phyloP scores from a whole-genome alignment of 2,797 vertebrate genomes.

The Gallinago solitaria region DNA sequence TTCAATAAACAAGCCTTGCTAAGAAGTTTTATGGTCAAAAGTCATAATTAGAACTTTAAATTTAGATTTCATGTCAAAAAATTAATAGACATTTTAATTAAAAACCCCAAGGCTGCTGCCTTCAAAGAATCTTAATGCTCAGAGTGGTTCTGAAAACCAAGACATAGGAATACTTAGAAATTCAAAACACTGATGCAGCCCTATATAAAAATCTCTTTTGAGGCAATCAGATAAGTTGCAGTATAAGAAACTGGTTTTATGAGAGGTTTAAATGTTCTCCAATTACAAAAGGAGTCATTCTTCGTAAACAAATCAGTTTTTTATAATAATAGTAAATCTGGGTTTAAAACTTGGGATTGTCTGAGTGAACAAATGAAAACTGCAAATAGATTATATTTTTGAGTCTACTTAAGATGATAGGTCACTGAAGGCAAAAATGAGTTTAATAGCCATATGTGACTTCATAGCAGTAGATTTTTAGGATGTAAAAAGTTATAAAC shows the following conservation, averaged over 20 bases:
- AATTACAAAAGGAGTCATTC: background rate
- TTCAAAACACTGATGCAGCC: background rate
- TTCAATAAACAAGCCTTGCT: background rate
- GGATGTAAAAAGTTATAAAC: background rate
- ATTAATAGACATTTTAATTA: background rate
- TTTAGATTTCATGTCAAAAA: background rate
- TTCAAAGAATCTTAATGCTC: background rate
- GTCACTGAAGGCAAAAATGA: background rate
- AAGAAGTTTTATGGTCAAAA: background rate
- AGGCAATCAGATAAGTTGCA: background rate
- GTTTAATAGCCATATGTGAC: background rate
- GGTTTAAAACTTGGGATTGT: background rate
- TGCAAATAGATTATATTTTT: background rate
- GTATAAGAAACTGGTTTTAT: background rate
- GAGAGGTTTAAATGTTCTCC: background rate
- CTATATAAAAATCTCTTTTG: background rate
- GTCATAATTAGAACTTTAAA: background rate
- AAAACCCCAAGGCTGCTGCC: background rate
- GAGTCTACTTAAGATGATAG: background rate
- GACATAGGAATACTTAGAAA: background rate
- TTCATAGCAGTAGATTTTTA: background rate
- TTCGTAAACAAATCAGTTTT: background rate
- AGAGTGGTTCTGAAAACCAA: background rate
- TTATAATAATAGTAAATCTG: background rate
- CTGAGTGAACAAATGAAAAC: background rate